Evolutionary conservation across 1,140 invertebrate genomes (phyloP).

Genomic region (Dendroctonus valens): DNA sequence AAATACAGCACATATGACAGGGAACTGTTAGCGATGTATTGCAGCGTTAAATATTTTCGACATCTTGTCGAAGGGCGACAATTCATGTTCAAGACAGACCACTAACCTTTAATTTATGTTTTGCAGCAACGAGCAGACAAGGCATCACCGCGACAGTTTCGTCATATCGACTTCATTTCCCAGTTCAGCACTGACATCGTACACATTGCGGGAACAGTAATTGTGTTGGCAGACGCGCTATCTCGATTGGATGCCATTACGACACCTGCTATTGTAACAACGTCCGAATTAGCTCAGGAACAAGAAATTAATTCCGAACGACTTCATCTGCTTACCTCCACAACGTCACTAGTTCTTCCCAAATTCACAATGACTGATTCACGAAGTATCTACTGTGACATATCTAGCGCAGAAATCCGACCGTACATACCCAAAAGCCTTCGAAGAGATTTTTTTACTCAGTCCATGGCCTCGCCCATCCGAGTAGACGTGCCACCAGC

Average conservation of each 20-base stretch:
- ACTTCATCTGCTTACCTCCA: background rate
- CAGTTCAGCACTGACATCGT: background rate
- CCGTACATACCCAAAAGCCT: background rate
- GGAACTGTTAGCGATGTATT: no score
- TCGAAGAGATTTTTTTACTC: background rate
- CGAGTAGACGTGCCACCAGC: constrained; percentile 24
- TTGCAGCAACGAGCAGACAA: background rate
- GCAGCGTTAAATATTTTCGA: no score
- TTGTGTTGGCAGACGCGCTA: background rate
- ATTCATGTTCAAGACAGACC: background rate
- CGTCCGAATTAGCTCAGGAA: background rate
- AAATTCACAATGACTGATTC: background rate
- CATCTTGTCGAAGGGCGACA: no score
- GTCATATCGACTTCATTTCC: constrained; percentile 3
- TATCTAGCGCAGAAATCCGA: background rate
- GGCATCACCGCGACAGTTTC: background rate
- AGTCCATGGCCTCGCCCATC: constrained; percentile 27
- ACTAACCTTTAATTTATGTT: background rate
- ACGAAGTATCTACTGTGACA: background rate
- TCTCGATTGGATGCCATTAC: background rate
- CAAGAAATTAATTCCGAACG: background rate
- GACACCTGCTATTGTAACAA: background rate
- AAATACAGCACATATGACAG: no score
- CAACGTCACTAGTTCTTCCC: background rate
- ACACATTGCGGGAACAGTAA: background rate